Percentiles rank a stretch among this genome's conserved stretches.
Conservation (phyloP, 2,888 invertebrate species). For the Lochmaea capreae region DNA sequence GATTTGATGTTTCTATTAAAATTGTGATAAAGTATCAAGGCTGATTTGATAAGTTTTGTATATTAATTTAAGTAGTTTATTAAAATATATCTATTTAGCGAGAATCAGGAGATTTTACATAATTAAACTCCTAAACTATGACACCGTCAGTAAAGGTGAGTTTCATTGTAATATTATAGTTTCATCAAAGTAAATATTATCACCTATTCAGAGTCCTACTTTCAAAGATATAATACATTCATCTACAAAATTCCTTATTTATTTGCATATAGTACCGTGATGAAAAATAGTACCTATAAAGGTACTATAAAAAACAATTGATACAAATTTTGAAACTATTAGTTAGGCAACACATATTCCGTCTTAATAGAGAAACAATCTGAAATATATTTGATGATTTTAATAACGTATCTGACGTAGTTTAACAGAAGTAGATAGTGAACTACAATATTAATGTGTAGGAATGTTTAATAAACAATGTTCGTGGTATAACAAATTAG, state of each 20-base stretch:
- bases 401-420: too few relatives aligned
- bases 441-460: too few relatives aligned
- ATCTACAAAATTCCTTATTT: too few relatives aligned
- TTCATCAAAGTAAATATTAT: not conserved
- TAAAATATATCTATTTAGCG: not conserved
- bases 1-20: not conserved
- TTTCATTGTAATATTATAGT: not conserved
- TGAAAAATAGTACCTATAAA: too few relatives aligned
- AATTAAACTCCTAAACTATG: not conserved
- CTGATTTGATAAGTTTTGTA: not conserved
- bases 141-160: slow-evolving; percentile 16
- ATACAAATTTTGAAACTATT: not conserved
- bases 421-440: too few relatives aligned
- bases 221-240: too few relatives aligned
- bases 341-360: not conserved
- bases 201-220: too few relatives aligned
- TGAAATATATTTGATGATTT: not conserved
- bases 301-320: too few relatives aligned
- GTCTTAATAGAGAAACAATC: not conserved
- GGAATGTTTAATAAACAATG: too few relatives aligned
- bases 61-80: not conserved
- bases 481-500: too few relatives aligned
- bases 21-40: not conserved
- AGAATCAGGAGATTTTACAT: not conserved
- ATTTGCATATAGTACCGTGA: not conserved